phyloP scores from a whole-genome alignment of 2,888 invertebrate species.

The Dynastes grantii region DNA sequence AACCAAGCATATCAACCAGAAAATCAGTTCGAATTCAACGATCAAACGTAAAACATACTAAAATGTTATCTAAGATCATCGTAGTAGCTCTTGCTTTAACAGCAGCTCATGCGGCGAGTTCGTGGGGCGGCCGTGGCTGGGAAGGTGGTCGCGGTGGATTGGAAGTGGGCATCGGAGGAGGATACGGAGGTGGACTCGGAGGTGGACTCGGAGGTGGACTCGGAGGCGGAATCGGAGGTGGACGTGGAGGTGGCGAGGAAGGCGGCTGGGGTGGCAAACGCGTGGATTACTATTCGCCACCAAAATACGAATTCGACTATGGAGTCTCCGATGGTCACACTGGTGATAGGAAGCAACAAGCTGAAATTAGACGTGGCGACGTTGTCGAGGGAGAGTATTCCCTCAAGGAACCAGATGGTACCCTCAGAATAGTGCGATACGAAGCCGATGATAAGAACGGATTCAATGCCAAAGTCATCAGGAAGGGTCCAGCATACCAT shows the following conservation, averaged over 20 bases:
- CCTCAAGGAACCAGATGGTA: slow-evolving; percentile 48
- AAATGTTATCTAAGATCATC: slow-evolving; percentile 42
- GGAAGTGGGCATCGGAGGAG: background rate
- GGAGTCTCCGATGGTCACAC: slow-evolving; percentile 48
- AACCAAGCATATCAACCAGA: too few species aligned
- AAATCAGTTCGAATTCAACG: slow-evolving; percentile 22
- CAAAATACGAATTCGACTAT: slow-evolving; percentile 48
- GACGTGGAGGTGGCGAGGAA: background rate
- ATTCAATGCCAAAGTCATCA: slow-evolving; percentile 52
- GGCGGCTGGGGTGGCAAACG: slow-evolving; percentile 15
- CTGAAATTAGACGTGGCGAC: slow-evolving; percentile 47
- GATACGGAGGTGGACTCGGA: background rate
- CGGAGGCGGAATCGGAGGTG: background rate
- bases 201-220: background rate
- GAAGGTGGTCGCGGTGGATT: slow-evolving; percentile 1
- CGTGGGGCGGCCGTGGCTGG: background rate
- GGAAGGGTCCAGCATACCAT: slow-evolving; percentile 48
- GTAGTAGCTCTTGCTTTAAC: slow-evolving; percentile 20
- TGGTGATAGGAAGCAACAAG: slow-evolving; percentile 49
- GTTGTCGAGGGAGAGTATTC: slow-evolving; percentile 50
- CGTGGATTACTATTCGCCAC: slow-evolving; percentile 45
- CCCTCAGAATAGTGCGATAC: slow-evolving; percentile 44
- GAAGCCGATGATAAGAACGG: slow-evolving; percentile 50
- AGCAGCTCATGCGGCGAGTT: slow-evolving; percentile 18
- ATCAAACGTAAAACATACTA: slow-evolving; percentile 10